These are phyloP conservation scores for Falco peregrinus DNA, from an alignment of 2,797 vertebrate genomes.

Conservation along the genomic window DNA sequence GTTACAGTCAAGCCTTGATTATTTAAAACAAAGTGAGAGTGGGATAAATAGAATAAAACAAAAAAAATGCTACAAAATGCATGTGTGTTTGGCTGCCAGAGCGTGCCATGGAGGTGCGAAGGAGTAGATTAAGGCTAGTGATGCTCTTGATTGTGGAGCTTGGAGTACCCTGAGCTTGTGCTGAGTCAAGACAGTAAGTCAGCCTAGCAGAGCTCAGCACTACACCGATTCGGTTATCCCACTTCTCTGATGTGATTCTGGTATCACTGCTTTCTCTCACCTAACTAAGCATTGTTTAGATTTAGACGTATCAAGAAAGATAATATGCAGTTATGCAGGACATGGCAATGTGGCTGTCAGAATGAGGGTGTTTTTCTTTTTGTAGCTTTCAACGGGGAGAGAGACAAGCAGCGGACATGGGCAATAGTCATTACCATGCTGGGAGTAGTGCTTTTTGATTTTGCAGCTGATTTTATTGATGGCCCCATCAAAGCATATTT, in stretches of 20 bases:
- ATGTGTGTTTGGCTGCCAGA: not conserved
- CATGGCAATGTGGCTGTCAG: conserved; percentile 2
- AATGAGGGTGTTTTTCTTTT: conserved; percentile 57
- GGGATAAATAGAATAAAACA: not conserved
- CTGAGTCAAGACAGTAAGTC: not conserved
- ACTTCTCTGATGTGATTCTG: not conserved
- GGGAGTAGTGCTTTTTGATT: conserved; percentile 96
- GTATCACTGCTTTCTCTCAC: not conserved
- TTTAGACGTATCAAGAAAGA: not conserved
- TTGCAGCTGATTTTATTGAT: conserved; percentile 97
- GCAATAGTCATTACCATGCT: conserved; percentile 91
- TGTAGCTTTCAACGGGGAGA: conserved; percentile 81
- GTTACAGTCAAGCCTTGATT: not conserved
- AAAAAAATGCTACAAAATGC: not conserved
- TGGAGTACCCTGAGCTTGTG: not conserved
- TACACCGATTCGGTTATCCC: not conserved
- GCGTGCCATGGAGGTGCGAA: not conserved
- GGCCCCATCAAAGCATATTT: conserved; percentile 98
- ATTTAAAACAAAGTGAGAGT: not conserved
- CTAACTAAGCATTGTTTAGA: not conserved
- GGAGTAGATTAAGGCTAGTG: not conserved
- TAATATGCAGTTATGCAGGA: not conserved
- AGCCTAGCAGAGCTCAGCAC: not conserved
- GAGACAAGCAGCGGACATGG: conserved; percentile 75
- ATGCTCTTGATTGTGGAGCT: not conserved